Evolutionary conservation across 2,797 vertebrate species (phyloP).

Genomic region (Forpus xanthops): DNA sequence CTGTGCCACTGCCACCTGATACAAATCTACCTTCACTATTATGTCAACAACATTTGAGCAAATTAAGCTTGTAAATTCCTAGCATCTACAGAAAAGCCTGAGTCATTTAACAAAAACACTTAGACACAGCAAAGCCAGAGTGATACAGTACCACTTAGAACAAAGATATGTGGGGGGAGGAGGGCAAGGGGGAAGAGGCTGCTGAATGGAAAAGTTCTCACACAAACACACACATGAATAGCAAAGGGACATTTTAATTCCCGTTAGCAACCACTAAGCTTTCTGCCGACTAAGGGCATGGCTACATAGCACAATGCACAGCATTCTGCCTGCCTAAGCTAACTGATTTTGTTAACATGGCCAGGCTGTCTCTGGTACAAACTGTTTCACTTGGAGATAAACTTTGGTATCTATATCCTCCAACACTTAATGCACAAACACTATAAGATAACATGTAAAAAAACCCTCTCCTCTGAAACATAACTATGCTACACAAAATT

Average conservation of each 20-base stretch:
- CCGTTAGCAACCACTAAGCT: not conserved
- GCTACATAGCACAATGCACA: not conserved
- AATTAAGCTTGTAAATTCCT: not conserved
- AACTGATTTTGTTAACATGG: not conserved
- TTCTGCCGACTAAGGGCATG: not conserved
- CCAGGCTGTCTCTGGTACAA: rapidly evolving
- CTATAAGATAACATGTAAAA: not conserved
- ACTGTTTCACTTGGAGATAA: not conserved
- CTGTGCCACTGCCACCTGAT: not conserved
- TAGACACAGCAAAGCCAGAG: not conserved
- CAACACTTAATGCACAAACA: not conserved
- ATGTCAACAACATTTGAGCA: not conserved
- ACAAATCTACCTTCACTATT: not conserved
- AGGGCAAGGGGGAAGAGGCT: not conserved
- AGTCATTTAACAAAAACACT: not conserved
- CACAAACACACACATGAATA: not conserved
- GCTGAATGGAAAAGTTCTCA: not conserved
- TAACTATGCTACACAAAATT: not conserved
- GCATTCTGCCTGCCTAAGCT: not conserved
- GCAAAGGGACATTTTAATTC: not conserved
- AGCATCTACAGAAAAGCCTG: not conserved
- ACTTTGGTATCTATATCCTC: not conserved
- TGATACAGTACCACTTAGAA: not conserved
- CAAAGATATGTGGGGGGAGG: not conserved
- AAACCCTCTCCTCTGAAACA: not conserved